Percentiles rank a stretch among this genome's conserved stretches.
phyloP scores from a whole-genome alignment of 2,113 vertebrate genomes.

The Hippocampus barbouri region DNA sequence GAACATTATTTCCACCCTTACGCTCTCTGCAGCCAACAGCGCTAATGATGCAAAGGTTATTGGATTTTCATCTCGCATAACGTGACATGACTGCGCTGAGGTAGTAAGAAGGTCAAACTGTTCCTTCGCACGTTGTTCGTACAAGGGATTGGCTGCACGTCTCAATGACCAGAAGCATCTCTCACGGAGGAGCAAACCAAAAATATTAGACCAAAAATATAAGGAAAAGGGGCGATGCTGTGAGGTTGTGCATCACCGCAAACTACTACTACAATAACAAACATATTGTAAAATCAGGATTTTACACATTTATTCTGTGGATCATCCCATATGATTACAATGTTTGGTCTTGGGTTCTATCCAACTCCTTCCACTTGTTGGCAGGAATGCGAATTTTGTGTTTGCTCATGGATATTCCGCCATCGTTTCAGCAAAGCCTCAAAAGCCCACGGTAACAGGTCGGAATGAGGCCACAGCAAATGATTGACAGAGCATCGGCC shows the following conservation, averaged over 20 bases:
- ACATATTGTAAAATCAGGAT: neutral
- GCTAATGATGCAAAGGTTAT: constrained; percentile 61
- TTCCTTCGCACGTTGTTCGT: constrained; percentile 23
- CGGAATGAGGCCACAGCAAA: too few relatives aligned
- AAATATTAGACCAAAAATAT: constrained; percentile 1
- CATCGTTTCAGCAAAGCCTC: too few relatives aligned
- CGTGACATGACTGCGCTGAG: constrained; percentile 43
- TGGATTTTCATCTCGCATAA: constrained; percentile 52
- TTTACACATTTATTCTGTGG: neutral
- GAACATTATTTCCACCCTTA: constrained; percentile 18
- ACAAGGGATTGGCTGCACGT: neutral
- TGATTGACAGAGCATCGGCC: too few relatives aligned
- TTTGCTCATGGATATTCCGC: too few relatives aligned
- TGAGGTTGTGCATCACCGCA: neutral
- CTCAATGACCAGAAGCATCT: neutral
- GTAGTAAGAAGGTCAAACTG: constrained; percentile 46
- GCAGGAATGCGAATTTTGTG: too few relatives aligned
- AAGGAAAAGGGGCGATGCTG: neutral
- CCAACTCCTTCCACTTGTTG: too few relatives aligned
- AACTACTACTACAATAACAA: neutral
- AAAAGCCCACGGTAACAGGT: too few relatives aligned
- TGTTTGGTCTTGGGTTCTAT: too few relatives aligned
- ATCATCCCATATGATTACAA: neutral
- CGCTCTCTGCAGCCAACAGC: constrained; percentile 40
- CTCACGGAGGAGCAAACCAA: neutral